A percentile compares a stretch with the other conserved stretches of the same genome.
phyloP scores from a whole-genome alignment of 2,888 invertebrate species.

The Pristionchus maxplancki region DNA sequence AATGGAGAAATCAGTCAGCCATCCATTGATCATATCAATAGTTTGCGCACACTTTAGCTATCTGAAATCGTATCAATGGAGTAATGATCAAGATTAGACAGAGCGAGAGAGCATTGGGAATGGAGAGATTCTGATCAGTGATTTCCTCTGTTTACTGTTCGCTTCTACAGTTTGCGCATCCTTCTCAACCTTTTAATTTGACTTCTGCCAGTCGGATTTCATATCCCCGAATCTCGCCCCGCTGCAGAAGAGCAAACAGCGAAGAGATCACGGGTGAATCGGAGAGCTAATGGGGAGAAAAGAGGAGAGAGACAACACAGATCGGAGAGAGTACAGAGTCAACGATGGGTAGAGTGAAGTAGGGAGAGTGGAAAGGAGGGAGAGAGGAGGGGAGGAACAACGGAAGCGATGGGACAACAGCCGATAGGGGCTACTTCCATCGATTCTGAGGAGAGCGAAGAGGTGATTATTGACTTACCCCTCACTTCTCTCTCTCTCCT shows the following conservation, averaged over 20 bases:
- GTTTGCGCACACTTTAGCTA: not conserved
- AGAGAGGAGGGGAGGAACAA: not conserved
- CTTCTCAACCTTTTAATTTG: not conserved
- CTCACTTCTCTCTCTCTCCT: not conserved
- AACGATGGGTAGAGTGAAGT: not conserved
- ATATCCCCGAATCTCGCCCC: too few species aligned
- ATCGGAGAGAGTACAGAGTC: conserved; percentile 2
- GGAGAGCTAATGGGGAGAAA: not conserved
- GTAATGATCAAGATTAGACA: not conserved
- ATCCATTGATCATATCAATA: too few species aligned
- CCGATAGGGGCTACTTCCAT: conserved; percentile 36
- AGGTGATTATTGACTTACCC: conserved; percentile 24
- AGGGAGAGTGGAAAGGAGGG: not conserved
- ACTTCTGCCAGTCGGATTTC: not conserved
- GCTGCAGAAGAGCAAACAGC: not conserved
- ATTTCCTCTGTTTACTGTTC: not conserved
- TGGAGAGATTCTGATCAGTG: not conserved
- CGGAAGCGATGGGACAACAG: conserved; percentile 44
- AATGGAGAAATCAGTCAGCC: too few species aligned
- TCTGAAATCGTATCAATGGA: conserved; percentile 27
- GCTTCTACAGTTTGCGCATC: not conserved
- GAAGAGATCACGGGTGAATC: not conserved
- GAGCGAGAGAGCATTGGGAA: not conserved
- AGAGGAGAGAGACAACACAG: not conserved
- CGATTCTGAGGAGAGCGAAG: not conserved